These are phyloP conservation scores for Gasterosteus nipponicus DNA, from an alignment of 2,113 vertebrate genomes.

Conservation along the genomic window DNA sequence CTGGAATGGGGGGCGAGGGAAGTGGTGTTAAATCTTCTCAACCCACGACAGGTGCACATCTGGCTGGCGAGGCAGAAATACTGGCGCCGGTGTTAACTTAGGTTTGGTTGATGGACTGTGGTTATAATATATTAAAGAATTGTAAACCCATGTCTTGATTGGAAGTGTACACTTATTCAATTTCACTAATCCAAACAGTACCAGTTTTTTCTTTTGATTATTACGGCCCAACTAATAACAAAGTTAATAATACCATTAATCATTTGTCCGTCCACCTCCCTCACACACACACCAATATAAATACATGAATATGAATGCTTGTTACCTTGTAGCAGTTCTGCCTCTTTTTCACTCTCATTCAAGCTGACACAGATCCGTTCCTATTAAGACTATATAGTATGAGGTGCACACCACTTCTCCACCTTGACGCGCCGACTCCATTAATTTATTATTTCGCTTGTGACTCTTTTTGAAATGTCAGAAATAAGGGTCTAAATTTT, in stretches of 20 bases:
- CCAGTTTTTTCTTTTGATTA: too few species aligned
- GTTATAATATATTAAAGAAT: too few species aligned
- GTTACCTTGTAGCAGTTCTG: conserved; percentile 27
- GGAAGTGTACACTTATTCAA: too few species aligned
- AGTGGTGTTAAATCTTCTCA: conserved; percentile 7
- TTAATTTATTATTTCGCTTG: conserved; percentile 12
- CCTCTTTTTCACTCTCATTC: conserved; percentile 20
- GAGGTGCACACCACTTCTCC: conserved; percentile 20
- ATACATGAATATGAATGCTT: conserved; percentile 7
- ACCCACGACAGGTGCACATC: neutral
- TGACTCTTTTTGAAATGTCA: conserved; percentile 14
- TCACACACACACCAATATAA: neutral
- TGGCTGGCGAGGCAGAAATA: too few species aligned
- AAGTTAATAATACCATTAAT: conserved; percentile 34
- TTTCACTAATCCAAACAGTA: too few species aligned
- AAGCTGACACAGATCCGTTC: conserved; percentile 40
- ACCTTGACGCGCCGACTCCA: neutral
- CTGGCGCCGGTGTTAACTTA: too few species aligned
- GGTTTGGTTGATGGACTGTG: too few species aligned
- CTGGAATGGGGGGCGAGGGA: neutral
- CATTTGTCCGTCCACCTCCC: neutral
- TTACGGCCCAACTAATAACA: too few species aligned
- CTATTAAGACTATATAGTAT: conserved; percentile 32
- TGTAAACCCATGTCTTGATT: too few species aligned
- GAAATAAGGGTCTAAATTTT: neutral